Evolutionary conservation across 2,797 vertebrate species (phyloP).

Genomic region (Arremon brunneinucha): DNA sequence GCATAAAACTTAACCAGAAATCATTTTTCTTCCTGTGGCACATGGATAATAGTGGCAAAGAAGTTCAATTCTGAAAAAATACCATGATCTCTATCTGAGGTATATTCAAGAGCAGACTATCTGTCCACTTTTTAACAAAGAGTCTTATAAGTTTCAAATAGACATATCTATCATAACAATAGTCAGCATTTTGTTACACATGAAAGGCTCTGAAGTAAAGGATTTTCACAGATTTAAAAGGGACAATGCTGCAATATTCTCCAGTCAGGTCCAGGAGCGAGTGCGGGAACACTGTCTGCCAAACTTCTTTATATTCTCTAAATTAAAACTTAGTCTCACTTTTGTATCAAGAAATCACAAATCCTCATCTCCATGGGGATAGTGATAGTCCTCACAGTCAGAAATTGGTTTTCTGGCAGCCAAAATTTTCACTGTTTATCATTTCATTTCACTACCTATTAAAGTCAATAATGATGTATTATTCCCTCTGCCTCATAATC

Average conservation of each 20-base stretch:
- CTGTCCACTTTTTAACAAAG: background rate
- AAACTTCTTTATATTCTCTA: background rate
- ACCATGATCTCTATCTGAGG: background rate
- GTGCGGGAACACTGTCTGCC: background rate
- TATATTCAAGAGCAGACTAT: background rate
- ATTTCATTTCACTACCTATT: slow-evolving; percentile 32
- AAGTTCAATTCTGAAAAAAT: background rate
- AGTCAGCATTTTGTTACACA: background rate
- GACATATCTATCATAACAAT: background rate
- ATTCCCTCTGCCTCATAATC: background rate
- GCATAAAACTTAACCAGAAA: background rate
- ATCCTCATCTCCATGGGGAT: slow-evolving; percentile 8
- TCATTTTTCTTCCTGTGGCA: background rate
- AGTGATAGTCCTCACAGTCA: background rate
- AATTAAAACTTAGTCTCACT: background rate
- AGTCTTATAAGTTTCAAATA: background rate
- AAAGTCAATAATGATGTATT: slow-evolving; percentile 21
- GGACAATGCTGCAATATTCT: background rate
- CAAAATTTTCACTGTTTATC: slow-evolving; percentile 15
- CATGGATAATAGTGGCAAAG: background rate
- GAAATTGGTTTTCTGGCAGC: slow-evolving; percentile 4
- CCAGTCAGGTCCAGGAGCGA: background rate
- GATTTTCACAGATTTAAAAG: background rate
- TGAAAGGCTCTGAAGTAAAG: slow-evolving; percentile 20
- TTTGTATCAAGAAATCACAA: slow-evolving; percentile 9